A percentile compares a stretch with the other conserved stretches of the same genome.
These are phyloP conservation scores for Cheiracanthium punctorium DNA, from an alignment of 2,888 invertebrate genomes.

Conservation along the genomic window DNA sequence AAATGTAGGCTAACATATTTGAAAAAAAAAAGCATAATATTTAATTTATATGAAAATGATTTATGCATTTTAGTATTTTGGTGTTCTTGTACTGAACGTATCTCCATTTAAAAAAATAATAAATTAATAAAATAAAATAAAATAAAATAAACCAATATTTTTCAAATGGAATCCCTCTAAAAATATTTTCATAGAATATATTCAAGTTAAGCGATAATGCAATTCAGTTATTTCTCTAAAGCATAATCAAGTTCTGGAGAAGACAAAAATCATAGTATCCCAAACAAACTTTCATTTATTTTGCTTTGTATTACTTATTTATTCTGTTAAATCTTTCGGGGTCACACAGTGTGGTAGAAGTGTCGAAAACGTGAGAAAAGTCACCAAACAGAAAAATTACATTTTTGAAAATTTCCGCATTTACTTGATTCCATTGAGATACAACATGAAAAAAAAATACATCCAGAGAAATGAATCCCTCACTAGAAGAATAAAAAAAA, in stretches of 20 bases:
- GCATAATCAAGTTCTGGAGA: neutral
- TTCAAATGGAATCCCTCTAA: too few species aligned
- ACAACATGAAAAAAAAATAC: neutral
- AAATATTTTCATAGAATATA: too few species aligned
- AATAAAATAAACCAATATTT: too few species aligned
- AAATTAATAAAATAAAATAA: too few species aligned
- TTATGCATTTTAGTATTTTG: too few species aligned
- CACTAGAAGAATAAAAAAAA: neutral
- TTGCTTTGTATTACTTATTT: neutral
- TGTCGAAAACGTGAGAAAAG: constrained; percentile 9
- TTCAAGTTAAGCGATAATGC: too few species aligned
- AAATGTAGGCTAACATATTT: too few species aligned
- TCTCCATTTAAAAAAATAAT: too few species aligned
- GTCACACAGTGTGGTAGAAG: neutral
- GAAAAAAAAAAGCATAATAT: too few species aligned
- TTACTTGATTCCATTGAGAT: neutral
- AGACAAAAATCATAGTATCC: neutral
- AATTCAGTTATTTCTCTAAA: too few species aligned
- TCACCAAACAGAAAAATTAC: neutral
- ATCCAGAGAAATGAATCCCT: constrained; percentile 7
- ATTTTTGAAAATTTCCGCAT: neutral
- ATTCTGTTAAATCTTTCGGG: neutral
- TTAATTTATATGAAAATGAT: too few species aligned
- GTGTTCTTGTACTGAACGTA: too few species aligned
- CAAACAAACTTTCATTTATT: neutral